Evolutionary conservation across 2,797 vertebrate species (phyloP), one percentile per base, ranked within the genome.

Genomic region (Chrosomus eos): DNA sequence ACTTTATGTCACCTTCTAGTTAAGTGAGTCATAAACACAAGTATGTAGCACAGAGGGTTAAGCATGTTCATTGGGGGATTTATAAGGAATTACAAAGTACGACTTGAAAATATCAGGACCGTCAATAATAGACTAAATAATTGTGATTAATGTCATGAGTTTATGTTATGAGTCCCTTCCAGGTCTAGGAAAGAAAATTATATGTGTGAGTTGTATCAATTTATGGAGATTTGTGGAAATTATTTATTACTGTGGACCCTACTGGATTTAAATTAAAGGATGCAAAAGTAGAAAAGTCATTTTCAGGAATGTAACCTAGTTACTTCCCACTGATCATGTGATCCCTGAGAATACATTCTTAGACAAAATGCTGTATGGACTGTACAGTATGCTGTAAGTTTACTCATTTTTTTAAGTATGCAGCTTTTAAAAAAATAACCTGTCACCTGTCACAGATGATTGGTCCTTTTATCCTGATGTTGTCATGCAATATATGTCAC

Each of bases 351-450:
- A 55, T 36, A 23, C 72, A 75, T 43, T 43, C 75, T 62, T 55
- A 36, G 8, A 77, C 7, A 77, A 77, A 77, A 77, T 16, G 1
- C 23, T 43, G n/a, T 7, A 78, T 6, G 16, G 9, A 38, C n/a
- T 62, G 13, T 10, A 38, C 13, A 26, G n/a, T 26, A 60, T 64
- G 14, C 26, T 62, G 7, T n/a, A 36, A 36, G 14, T 62, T 45
- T 79, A 43, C 11, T 68, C 19, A 38, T 67, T 80, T n/a, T 43
- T 36, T 23, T 62, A 74, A 74, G 55, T 9, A 82, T 38, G 58
- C 38, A 72, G 26, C 68, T 16, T 45, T 31, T 33, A 18, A 62
- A 58, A 51, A 51, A 70, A 68, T 0, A 7, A 43, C n/a, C n/a
- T 75, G 72, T 66, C 4, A 1, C 21, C 14, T 10, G 71, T 26